A percentile compares a stretch with the other conserved stretches of the same genome.
phyloP scores from a whole-genome alignment of 2,888 invertebrate species.

The Celastrina argiolus region DNA sequence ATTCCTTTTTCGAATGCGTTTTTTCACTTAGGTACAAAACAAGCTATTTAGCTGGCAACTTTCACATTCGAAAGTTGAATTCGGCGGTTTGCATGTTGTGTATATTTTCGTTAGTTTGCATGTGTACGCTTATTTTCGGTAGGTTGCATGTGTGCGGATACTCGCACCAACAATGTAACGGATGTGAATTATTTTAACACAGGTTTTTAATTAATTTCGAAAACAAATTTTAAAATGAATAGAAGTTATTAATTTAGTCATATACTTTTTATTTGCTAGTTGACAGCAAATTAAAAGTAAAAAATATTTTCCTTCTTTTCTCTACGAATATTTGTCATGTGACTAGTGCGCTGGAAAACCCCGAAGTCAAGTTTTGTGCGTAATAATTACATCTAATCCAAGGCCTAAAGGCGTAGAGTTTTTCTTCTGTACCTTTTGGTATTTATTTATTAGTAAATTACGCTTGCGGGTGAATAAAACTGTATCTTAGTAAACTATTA shows the following conservation, averaged over 20 bases:
- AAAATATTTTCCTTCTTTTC: neutral
- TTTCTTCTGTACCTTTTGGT: no score
- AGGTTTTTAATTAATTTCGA: neutral
- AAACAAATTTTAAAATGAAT: no score
- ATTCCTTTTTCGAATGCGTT: slow-evolving; percentile 33
- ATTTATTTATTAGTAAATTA: no score
- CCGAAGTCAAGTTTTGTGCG: neutral
- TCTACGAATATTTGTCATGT: neutral
- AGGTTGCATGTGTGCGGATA: slow-evolving; percentile 25
- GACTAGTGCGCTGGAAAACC: neutral
- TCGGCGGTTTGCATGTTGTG: slow-evolving; percentile 35
- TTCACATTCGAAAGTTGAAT: slow-evolving; percentile 44
- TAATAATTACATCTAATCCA: neutral
- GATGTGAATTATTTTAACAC: neutral
- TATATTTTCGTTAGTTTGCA: slow-evolving; percentile 38
- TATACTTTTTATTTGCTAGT: no score
- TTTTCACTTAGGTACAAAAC: slow-evolving; percentile 27
- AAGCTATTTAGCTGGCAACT: slow-evolving; percentile 32
- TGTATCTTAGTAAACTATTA: no score
- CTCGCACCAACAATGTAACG: neutral
- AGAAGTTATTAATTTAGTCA: no score
- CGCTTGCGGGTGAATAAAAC: no score
- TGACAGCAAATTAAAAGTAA: neutral
- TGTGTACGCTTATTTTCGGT: slow-evolving; percentile 2
- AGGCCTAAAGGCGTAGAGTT: neutral